Conservation (phyloP, 2,888 invertebrate species). For the Ethmia dodecea region DNA sequence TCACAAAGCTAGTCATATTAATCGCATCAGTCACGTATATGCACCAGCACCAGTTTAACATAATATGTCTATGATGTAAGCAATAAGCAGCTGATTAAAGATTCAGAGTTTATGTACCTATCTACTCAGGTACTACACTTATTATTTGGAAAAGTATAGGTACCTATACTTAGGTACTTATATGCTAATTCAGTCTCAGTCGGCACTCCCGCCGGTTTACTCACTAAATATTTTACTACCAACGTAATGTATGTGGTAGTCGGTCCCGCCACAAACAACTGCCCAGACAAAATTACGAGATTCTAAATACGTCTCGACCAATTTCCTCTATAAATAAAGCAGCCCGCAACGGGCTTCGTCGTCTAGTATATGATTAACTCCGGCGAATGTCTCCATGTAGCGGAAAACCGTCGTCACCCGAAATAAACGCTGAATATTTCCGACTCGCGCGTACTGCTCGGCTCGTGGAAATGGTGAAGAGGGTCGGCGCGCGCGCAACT, state of each 20-base stretch:
- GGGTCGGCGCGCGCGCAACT: constrained; percentile 73
- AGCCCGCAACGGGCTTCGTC: constrained; percentile 44
- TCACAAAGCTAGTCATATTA: no score
- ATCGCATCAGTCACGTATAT: no score
- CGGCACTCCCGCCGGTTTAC: not conserved
- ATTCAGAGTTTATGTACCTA: no score
- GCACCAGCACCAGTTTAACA: no score
- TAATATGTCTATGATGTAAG: no score
- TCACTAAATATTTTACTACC: not conserved
- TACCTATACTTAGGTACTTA: no score
- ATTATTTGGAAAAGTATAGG: no score
- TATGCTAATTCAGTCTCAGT: no score
- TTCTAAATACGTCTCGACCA: constrained; percentile 48
- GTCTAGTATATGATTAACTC: constrained; percentile 67
- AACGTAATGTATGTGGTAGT: not conserved
- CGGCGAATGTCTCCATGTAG: constrained; percentile 62
- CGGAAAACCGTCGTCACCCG: constrained; percentile 68
- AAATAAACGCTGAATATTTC: constrained; percentile 71
- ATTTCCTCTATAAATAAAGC: constrained; percentile 61
- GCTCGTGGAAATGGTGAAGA: constrained; percentile 68
- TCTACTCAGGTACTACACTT: no score
- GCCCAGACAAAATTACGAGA: constrained; percentile 47
- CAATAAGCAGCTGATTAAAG: no score
- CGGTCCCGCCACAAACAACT: constrained; percentile 23
- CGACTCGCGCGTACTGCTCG: constrained; percentile 55